A percentile compares a stretch with the other conserved stretches of the same genome.
These are phyloP conservation scores for Apodemus agrarius DNA, from an alignment of 2,797 vertebrate genomes.

Conservation along the genomic window DNA sequence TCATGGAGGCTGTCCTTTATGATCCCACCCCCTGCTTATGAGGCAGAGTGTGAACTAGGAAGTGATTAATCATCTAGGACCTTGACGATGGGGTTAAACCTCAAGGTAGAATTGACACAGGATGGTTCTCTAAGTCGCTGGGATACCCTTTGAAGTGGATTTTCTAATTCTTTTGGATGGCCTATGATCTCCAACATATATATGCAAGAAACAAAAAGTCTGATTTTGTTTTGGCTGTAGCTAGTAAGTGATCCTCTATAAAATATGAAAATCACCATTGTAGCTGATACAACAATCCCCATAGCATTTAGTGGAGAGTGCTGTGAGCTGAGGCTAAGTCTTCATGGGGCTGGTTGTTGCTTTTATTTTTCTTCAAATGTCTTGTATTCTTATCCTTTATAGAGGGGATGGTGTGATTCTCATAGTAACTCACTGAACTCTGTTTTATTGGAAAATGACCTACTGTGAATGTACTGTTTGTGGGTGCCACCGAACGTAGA, in stretches of 20 bases:
- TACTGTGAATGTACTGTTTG: background rate
- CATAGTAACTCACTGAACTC: background rate
- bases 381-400: background rate
- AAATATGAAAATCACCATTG: background rate
- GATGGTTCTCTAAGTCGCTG: background rate
- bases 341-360: background rate
- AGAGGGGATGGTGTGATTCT: background rate
- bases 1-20: background rate
- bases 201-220: constrained; percentile 25
- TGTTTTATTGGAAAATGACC: constrained; percentile 39
- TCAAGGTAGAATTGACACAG: background rate
- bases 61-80: background rate
- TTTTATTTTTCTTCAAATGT: background rate
- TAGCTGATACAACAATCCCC: background rate
- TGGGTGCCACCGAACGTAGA: background rate
- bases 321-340: background rate
- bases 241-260: background rate
- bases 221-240: background rate
- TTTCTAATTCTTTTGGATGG: background rate
- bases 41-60: background rate
- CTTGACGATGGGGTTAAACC: background rate
- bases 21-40: background rate
- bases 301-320: background rate
- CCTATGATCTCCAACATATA: background rate
- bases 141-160: background rate